These are phyloP conservation scores for Gadopsis marmoratus DNA, from an alignment of 2,797 vertebrate genomes.

Conservation along the genomic window DNA sequence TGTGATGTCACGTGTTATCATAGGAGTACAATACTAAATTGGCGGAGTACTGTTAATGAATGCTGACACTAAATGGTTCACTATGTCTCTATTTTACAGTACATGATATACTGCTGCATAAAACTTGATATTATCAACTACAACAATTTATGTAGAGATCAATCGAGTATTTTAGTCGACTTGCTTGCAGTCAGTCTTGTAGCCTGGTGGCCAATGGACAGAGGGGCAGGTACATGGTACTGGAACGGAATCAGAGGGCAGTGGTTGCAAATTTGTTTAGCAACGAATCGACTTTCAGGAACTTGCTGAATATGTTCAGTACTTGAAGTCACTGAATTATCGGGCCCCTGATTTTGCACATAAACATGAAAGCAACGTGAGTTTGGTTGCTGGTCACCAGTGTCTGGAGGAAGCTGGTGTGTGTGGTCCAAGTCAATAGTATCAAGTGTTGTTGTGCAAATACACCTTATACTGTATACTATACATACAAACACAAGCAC, in stretches of 20 bases:
- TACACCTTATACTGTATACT: slow-evolving; percentile 49
- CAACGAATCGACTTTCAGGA: slow-evolving; percentile 8
- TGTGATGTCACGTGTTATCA: not conserved
- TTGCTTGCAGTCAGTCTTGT: slow-evolving; percentile 1
- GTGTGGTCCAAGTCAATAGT: slow-evolving; percentile 66
- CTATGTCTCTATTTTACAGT: not conserved
- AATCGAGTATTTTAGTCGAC: not conserved
- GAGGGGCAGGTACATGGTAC: not conserved
- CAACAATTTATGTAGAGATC: not conserved
- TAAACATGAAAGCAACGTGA: slow-evolving; percentile 5
- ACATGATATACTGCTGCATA: not conserved
- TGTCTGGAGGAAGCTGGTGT: slow-evolving; percentile 29
- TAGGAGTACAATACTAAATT: not conserved
- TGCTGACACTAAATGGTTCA: not conserved
- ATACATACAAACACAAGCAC: slow-evolving; percentile 38
- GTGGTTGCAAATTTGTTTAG: slow-evolving; percentile 16
- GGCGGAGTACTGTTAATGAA: not conserved
- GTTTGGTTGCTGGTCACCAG: not conserved
- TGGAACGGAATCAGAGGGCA: not conserved
- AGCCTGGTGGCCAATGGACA: not conserved
- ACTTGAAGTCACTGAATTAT: slow-evolving; percentile 21
- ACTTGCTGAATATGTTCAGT: slow-evolving; percentile 13
- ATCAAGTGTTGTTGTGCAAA: slow-evolving; percentile 50
- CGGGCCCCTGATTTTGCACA: slow-evolving; percentile 10
- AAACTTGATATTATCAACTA: not conserved